phyloP scores from a whole-genome alignment of 2,797 vertebrate genomes.

The Erpetoichthys calabaricus region DNA sequence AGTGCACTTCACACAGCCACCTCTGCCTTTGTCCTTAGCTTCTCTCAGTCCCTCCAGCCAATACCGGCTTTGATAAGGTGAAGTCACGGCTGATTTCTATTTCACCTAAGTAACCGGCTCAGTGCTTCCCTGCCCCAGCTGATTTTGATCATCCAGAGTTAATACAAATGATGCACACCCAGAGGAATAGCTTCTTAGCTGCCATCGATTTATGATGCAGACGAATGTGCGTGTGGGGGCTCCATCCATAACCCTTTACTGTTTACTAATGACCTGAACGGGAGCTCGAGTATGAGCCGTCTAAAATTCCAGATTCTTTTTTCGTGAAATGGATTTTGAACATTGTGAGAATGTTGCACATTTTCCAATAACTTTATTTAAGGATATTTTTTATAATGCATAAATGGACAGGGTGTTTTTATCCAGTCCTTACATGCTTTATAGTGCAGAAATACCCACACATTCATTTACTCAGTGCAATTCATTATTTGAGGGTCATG shows the following conservation, averaged over 20 bases:
- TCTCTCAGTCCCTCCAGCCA: background rate
- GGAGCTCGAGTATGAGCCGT: too few species aligned
- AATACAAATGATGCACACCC: background rate
- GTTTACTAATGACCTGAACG: background rate
- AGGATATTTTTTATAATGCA: too few species aligned
- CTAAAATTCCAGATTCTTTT: too few species aligned
- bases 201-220: constrained; percentile 2
- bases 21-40: constrained; percentile 1
- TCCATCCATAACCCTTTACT: background rate
- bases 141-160: constrained; percentile 3
- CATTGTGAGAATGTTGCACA: too few species aligned
- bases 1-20: background rate
- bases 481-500: too few species aligned
- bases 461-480: too few species aligned
- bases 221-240: background rate
- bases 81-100: constrained; percentile 1
- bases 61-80: constrained; percentile 2
- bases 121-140: background rate
- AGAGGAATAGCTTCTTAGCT: background rate
- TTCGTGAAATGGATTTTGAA: too few species aligned
- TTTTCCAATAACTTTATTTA: too few species aligned
- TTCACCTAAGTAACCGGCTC: constrained; percentile 1
- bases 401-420: too few species aligned
- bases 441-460: too few species aligned
- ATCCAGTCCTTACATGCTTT: too few species aligned